These are phyloP conservation scores for Oplegnathus fasciatus DNA, from an alignment of 2,113 vertebrate genomes.

Conservation along the genomic window DNA sequence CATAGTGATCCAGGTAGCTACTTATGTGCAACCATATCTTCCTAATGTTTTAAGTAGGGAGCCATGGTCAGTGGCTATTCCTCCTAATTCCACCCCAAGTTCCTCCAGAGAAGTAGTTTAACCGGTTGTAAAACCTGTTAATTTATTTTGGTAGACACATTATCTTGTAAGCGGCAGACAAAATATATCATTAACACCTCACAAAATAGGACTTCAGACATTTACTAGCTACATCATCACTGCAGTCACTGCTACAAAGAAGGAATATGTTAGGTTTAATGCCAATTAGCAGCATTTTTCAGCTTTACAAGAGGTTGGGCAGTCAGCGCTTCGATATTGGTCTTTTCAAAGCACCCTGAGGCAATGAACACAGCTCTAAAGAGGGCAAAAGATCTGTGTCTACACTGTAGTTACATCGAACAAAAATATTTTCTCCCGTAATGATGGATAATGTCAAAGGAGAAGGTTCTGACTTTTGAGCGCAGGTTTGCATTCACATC, in stretches of 20 bases:
- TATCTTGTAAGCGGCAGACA: not conserved
- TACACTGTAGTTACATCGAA: constrained; percentile 10
- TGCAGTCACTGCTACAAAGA: not conserved
- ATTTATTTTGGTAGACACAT: not conserved
- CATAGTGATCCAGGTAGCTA: too few relatives aligned
- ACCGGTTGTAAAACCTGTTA: not conserved
- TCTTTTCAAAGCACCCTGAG: constrained; percentile 45
- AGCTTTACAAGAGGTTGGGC: constrained; percentile 6
- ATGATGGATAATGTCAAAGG: constrained; percentile 34
- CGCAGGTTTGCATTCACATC: constrained; percentile 21
- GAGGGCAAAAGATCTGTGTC: constrained; percentile 5
- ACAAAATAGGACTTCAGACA: not conserved
- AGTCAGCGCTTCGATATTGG: constrained; percentile 8
- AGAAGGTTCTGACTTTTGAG: constrained; percentile 33
- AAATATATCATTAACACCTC: not conserved
- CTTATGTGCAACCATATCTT: too few relatives aligned
- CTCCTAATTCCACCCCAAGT: too few relatives aligned
- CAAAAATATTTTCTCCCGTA: constrained; percentile 1
- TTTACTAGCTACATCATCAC: not conserved
- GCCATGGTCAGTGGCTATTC: too few relatives aligned
- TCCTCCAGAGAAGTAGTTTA: not conserved
- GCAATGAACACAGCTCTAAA: not conserved
- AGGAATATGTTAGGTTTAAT: not conserved
- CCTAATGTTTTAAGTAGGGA: too few relatives aligned
- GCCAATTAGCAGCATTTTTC: constrained; percentile 26